Base-by-base conservation (phyloP, 2,797 vertebrate species). In the Myotis myotis region DNA sequence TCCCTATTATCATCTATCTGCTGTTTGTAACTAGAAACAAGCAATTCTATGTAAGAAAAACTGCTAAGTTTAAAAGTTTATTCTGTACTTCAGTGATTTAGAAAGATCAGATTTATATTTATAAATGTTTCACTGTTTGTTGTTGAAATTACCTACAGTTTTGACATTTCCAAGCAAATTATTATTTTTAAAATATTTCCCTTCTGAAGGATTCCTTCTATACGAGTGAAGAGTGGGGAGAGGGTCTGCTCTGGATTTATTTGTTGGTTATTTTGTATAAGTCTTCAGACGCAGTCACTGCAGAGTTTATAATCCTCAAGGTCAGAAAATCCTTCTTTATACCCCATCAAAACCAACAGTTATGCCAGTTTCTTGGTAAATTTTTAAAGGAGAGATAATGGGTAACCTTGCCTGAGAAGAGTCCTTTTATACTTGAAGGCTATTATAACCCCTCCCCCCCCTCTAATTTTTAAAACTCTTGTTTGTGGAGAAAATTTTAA, bases 251-350 rank as follows among this genome's bases (percentile, higher is more conserved):
- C 41, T 83, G 36, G 23, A 83, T 75, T 76, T 86, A 47, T 68
- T 89, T 80, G 55, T 75, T 92, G 55, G n/a, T 25, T 92, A 33
- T 78, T 95, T 85, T 87, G 22, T 62, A 44, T 74, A 84, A 87
- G n/a, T 93, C 72, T 87, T 51, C 30, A 93, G 80, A 78, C 53
- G 55, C 20, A 47, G 41, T 83, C 57, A 78, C 30, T 86, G 41
- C 49, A 60, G 57, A 81, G 71, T 91, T 87, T 87, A 84, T 74
- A 62, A 91, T 91, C 55, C 33, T 82, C 60, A 68, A 49, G 8
- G 80, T 72, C 64, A 93, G 44, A 38, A 38, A 72, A 84, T n/a
- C 51, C n/a, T 96, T 51, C 68, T 88, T 80, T 66, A 57, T 13
- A 88, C 16, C 22, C 64, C 62, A 71, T 2, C 64, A 41, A 94